Percentiles rank a stretch among this genome's conserved stretches.
Conservation (phyloP, 1,140 invertebrate genomes). For the Belonocnema kinseyi region DNA sequence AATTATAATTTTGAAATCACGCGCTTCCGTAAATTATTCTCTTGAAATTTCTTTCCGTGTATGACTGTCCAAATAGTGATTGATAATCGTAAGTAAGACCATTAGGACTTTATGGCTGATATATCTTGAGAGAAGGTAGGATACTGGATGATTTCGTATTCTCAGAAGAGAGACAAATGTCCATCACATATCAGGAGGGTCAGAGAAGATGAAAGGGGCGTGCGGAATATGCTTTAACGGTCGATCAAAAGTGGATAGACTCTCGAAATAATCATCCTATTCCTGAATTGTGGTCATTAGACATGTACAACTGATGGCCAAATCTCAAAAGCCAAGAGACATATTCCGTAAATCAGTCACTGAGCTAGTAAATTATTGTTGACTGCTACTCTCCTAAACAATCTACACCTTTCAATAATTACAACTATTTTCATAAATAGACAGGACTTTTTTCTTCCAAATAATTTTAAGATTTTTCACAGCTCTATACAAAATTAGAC, state of each 20-base stretch:
- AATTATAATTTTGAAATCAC: too few relatives aligned
- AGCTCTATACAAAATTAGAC: too few relatives aligned
- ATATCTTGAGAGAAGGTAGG: not conserved
- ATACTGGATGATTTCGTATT: not conserved
- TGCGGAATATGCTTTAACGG: slow-evolving; percentile 63
- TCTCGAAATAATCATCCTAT: slow-evolving; percentile 43
- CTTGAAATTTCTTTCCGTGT: too few relatives aligned
- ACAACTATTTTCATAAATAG: too few relatives aligned
- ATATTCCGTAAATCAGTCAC: slow-evolving; percentile 9
- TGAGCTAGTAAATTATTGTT: slow-evolving; percentile 18
- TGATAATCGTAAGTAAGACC: not conserved
- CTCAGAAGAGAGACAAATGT: slow-evolving; percentile 68
- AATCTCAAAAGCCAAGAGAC: slow-evolving; percentile 8
- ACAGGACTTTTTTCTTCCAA: too few relatives aligned
- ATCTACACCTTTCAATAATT: too few relatives aligned
- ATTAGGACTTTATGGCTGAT: not conserved
- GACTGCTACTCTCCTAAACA: not conserved
- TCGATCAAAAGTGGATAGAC: slow-evolving; percentile 56
- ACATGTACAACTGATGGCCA: slow-evolving; percentile 10
- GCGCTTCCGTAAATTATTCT: too few relatives aligned
- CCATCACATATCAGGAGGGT: slow-evolving; percentile 67
- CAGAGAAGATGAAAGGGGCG: slow-evolving; percentile 49
- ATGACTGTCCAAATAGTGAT: too few relatives aligned
- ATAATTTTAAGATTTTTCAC: too few relatives aligned
- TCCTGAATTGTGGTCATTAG: slow-evolving; percentile 23